Base-by-base conservation (phyloP, 2,113 vertebrate genomes). In the Ardeotis arabs region DNA sequence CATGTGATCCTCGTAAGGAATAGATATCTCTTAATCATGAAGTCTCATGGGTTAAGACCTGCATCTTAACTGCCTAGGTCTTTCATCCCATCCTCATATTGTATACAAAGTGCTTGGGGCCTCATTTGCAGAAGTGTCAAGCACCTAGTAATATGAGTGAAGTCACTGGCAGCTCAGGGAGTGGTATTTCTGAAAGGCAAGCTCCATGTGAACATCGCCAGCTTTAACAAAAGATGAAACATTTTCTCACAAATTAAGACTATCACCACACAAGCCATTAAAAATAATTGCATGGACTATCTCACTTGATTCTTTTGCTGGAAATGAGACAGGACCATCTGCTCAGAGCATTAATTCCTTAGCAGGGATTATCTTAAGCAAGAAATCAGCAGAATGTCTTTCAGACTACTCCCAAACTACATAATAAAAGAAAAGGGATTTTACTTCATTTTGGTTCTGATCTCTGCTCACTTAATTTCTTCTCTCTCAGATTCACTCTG, bases 241-340 rank as follows among this genome's bases (percentile, higher is more conserved):
- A 88, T 97, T 97, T 98, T 97, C 97, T 98, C 97, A 97, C 98
- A 98, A 98, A 98, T 98, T 98, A 98, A 97, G 97, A 98, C 94
- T 97, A 98, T 98, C 97, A 95, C 97, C 87, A 63, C 95, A 98
- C 95, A 97, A 98, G 94, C 97, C 96, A 98, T 98, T 98, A 98
- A 98, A 98, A 98, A 98, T 98, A 98, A 98, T 98, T 98, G 97
- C 97, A 98, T 92, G 96, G 97, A 98, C 98, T 96, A 97, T 97
- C 97, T 98, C 97, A 93, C 97, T 97, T 97, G 96, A 97, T 98
- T 98, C 96, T 98, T 98, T 97, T 97, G 95, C 96, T 98, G 97
- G 97, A 98, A 98, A 98, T 97, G 97, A 98, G 97, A 98, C 95
- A 97, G 97, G 94, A 97, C 98, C 98, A 98, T 98, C 98, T 98